phyloP scores from a whole-genome alignment of 2,113 vertebrate genomes.

The Cyanistes caeruleus region DNA sequence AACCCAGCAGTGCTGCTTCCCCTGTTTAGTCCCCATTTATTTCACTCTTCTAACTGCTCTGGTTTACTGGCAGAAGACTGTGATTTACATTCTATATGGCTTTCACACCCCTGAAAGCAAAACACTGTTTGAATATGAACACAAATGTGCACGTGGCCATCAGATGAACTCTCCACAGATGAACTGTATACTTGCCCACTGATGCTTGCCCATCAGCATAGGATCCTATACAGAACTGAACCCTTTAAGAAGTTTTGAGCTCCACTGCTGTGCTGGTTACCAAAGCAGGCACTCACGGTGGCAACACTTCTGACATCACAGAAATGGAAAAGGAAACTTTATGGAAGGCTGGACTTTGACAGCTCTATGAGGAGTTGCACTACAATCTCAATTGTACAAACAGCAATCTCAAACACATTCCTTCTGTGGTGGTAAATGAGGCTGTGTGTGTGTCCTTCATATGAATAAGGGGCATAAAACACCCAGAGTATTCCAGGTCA shows the following conservation, averaged over 20 bases:
- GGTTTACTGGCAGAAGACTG: neutral
- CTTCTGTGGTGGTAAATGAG: neutral
- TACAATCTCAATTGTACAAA: neutral
- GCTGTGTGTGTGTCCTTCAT: neutral
- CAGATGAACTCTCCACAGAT: neutral
- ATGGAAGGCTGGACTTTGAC: neutral
- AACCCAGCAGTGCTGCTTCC: neutral
- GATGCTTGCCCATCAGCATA: neutral
- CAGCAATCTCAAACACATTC: neutral
- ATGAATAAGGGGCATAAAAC: neutral
- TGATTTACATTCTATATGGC: neutral
- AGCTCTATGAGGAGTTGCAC: neutral
- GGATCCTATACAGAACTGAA: neutral
- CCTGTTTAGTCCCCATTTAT: rapidly evolving
- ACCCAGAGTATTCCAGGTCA: neutral
- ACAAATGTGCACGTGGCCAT: neutral
- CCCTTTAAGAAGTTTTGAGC: neutral
- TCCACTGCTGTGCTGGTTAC: neutral
- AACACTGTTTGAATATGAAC: neutral
- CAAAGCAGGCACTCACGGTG: neutral
- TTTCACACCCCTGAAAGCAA: neutral
- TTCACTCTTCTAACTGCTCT: neutral
- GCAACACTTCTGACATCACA: neutral
- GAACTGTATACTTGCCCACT: rapidly evolving
- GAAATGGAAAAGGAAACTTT: neutral